Percentiles rank a stretch among this genome's conserved stretches.
Conservation (phyloP, 2,113 vertebrate species). For the Mustela nigripes region DNA sequence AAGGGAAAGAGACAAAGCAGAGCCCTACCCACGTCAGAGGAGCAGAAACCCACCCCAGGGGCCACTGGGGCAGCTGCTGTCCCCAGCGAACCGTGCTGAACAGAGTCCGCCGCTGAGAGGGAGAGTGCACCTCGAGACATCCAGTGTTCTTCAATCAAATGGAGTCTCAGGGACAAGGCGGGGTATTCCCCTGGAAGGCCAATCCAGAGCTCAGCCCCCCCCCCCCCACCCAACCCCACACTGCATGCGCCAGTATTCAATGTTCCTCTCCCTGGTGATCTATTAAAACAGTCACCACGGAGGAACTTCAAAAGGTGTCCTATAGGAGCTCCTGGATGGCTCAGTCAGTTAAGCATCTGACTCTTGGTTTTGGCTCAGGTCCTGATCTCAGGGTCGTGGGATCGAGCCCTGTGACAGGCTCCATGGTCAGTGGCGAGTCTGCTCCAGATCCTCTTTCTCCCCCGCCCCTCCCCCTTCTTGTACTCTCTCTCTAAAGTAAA, state of each 20-base stretch:
- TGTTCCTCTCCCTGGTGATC: neutral
- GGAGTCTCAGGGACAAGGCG: fast-evolving
- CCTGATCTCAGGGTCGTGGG: neutral
- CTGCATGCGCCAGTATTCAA: fast-evolving
- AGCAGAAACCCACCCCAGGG: neutral
- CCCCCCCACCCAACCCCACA: too few relatives aligned
- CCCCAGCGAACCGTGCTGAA: neutral
- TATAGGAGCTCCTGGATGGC: neutral
- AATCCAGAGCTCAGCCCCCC: neutral
- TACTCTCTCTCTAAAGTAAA: neutral
- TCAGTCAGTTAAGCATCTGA: neutral
- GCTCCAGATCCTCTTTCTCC: neutral
- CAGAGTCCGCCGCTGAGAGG: neutral
- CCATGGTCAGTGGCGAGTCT: fast-evolving
- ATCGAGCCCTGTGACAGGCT: neutral
- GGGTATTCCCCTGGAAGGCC: neutral
- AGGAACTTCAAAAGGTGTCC: neutral
- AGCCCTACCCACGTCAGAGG: neutral
- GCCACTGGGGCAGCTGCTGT: too few relatives aligned
- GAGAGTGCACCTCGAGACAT: neutral
- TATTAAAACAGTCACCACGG: neutral
- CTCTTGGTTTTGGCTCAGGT: neutral
- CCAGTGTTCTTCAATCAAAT: fast-evolving
- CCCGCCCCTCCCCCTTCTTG: neutral
- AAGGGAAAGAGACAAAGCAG: neutral